phyloP scores from a whole-genome alignment of 2,888 invertebrate species.

The Mythimna impura region DNA sequence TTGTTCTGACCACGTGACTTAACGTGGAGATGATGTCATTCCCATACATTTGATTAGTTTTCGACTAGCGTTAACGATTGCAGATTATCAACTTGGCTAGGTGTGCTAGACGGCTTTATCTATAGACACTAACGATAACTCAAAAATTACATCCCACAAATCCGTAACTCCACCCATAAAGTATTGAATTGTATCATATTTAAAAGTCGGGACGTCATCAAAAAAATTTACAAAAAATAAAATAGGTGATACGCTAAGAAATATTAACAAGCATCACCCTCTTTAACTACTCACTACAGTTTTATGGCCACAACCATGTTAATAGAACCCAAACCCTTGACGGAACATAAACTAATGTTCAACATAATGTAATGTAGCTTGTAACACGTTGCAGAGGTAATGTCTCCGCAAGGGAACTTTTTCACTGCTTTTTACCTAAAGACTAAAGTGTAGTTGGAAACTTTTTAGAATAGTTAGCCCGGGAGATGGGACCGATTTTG shows the following conservation, averaged over 20 bases:
- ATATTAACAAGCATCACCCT: background rate
- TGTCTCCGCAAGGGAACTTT: constrained; percentile 66
- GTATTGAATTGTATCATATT: too few relatives aligned
- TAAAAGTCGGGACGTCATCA: too few relatives aligned
- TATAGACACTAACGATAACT: too few relatives aligned
- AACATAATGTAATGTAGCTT: constrained; percentile 55
- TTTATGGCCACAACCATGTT: background rate
- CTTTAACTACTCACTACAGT: background rate
- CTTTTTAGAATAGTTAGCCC: constrained; percentile 69
- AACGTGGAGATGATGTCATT: too few relatives aligned
- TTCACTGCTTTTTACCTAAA: constrained; percentile 73
- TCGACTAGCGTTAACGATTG: too few relatives aligned
- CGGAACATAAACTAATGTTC: constrained; percentile 28
- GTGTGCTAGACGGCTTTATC: too few relatives aligned
- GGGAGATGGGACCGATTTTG: constrained; percentile 30
- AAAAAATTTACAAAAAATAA: too few relatives aligned
- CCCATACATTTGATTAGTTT: too few relatives aligned
- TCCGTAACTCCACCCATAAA: too few relatives aligned
- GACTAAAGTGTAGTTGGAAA: constrained; percentile 68
- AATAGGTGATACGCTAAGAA: background rate
- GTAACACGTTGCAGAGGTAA: constrained; percentile 50
- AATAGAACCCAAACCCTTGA: constrained; percentile 3
- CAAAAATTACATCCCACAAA: too few relatives aligned
- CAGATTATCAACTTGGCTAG: too few relatives aligned
- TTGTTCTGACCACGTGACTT: too few relatives aligned